Base-by-base conservation (phyloP, 2,888 invertebrate species). In the Andrena minutula region DNA sequence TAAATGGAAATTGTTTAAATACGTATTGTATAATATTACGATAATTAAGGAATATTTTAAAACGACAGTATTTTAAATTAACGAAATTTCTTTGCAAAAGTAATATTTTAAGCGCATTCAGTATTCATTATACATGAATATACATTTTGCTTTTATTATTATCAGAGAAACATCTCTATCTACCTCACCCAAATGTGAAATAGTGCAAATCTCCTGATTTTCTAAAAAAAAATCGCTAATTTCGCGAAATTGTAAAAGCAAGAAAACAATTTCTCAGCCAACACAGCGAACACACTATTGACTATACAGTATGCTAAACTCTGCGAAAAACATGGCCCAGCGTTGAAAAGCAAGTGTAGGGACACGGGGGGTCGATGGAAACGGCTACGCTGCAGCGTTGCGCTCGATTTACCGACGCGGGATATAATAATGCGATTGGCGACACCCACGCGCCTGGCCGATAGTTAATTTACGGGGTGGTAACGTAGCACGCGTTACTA, bases 401-500 rank as follows among this genome's bases (percentile, higher is more conserved):
- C 82, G 76, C 78, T 64, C 83, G 84, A 89, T 89, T 89, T 89
- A 89, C 83, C 58, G 79, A 61, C 78, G 56, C 70, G 74, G 76
- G 83, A 85, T 89, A 82, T 87, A 89, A 88, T 90, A 88, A 90
- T 83, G 84, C 88, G 88, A 90, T 84, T 82, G 84, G 81, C 74
- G 56, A 86, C 90, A 85, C 90, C 90, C 82, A 90, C 90, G 82
- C 68, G 61, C 30, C 58, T 76, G 74, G 75, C 82, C 87, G 85
- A 88, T 89, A 76, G 86, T 88, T 88, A 90, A 90, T 90, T 90
- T 90, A 90, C 88, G 82, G 88, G 88, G 89, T 90, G 90, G 89
- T 86, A 90, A 90, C 83, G 79, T 84, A 80, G 83, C 68, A 49
- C 79, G 76, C 69, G 53, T 76, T 79, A 58, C 79, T 76, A 79